Percentiles rank a stretch among this genome's conserved stretches.
phyloP scores from a whole-genome alignment of 2,797 vertebrate genomes.

The Anabacerthia variegaticeps region DNA sequence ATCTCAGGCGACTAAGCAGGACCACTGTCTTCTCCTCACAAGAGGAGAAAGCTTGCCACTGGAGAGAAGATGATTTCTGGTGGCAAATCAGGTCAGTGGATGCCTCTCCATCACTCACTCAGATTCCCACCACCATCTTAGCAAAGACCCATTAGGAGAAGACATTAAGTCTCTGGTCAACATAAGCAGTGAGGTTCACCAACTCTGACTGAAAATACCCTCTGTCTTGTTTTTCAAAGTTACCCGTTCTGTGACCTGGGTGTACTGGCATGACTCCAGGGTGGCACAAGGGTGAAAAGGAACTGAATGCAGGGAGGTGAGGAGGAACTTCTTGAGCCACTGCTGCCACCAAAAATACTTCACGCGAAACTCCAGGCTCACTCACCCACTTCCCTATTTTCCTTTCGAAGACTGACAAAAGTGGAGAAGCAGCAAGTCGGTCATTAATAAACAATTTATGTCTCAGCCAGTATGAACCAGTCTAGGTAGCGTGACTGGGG shows the following conservation, averaged over 20 bases:
- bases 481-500: neutral
- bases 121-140: neutral
- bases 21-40: neutral
- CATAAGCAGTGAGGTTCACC: neutral
- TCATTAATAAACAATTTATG: neutral
- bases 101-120: fast-evolving
- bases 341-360: neutral
- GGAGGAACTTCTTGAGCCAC: neutral
- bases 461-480: neutral
- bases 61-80: neutral
- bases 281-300: neutral
- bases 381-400: neutral
- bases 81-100: neutral
- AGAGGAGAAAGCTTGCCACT: neutral
- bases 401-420: neutral
- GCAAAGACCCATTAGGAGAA: fast-evolving
- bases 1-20: neutral
- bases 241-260: neutral
- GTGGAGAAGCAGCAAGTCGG: neutral
- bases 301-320: neutral
- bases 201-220: neutral
- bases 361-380: neutral
- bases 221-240: neutral
- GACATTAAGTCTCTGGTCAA: neutral
- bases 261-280: neutral